Conservation (phyloP, 2,797 vertebrate species). For the Heliangelus exortis region DNA sequence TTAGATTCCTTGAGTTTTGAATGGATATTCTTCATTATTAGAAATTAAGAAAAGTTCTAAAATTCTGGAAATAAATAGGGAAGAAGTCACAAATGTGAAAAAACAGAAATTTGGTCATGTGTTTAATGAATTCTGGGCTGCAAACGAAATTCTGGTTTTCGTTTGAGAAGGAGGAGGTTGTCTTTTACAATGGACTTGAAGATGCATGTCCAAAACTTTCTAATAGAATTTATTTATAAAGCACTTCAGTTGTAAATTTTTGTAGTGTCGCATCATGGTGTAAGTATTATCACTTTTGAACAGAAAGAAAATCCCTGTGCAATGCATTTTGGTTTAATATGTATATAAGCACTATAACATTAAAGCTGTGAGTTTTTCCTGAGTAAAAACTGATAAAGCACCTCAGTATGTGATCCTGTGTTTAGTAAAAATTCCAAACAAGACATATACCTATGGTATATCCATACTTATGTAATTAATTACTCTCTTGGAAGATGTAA, state of each 20-base stretch:
- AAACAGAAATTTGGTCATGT: background rate
- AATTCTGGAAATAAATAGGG: background rate
- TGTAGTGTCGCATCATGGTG: background rate
- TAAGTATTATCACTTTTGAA: background rate
- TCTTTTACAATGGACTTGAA: background rate
- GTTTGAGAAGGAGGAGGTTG: background rate
- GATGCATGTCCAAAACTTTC: background rate
- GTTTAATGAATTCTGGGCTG: conserved; percentile 22
- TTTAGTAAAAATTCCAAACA: background rate
- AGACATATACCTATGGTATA: background rate
- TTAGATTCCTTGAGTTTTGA: background rate
- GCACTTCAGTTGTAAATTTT: background rate
- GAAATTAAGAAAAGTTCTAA: conserved; percentile 2
- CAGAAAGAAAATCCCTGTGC: background rate
- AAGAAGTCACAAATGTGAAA: background rate
- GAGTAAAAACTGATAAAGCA: conserved; percentile 52
- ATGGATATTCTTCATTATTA: background rate
- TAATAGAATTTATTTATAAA: background rate
- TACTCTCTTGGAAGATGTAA: background rate
- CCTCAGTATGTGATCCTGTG: fast-evolving
- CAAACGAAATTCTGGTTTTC: background rate
- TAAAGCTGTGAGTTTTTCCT: conserved; percentile 48
- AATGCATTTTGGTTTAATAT: background rate
- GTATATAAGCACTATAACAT: background rate
- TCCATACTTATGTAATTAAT: background rate